Conservation (phyloP, 2,113 vertebrate genomes). For the Garra rufa region DNA sequence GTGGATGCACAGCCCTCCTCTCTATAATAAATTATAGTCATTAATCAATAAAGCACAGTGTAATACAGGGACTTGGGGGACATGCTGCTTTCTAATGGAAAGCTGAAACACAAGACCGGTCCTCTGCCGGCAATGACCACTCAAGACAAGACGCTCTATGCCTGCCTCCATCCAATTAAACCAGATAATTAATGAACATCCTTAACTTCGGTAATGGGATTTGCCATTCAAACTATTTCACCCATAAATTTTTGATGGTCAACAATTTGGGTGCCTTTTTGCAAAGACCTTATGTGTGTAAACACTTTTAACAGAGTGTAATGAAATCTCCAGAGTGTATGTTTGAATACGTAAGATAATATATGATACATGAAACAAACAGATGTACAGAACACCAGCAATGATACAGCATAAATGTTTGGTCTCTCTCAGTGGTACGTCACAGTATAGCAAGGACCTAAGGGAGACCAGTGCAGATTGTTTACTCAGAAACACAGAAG, state of each 20-base stretch:
- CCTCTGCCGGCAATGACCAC: slow-evolving; percentile 91
- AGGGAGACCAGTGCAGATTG: neutral
- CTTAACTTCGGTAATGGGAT: slow-evolving; percentile 87
- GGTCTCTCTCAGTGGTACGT: slow-evolving; percentile 30
- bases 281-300: slow-evolving; percentile 20
- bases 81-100: slow-evolving; percentile 99
- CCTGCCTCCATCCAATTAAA: slow-evolving; percentile 97
- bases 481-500: neutral
- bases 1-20: slow-evolving; percentile 93
- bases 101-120: slow-evolving; percentile 82
- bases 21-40: slow-evolving; percentile 99
- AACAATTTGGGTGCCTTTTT: slow-evolving; percentile 66
- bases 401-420: slow-evolving; percentile 58
- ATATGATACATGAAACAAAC: slow-evolving; percentile 17
- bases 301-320: neutral
- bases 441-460: slow-evolving; percentile 45
- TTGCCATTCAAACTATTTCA: slow-evolving; percentile 79
- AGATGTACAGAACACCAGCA: slow-evolving; percentile 35
- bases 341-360: neutral
- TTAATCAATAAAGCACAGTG: slow-evolving; percentile 99
- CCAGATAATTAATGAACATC: slow-evolving; percentile 97
- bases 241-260: slow-evolving; percentile 84
- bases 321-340: slow-evolving; percentile 12
- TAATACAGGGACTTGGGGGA: slow-evolving; percentile 95
- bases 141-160: slow-evolving; percentile 93